Base-by-base conservation (phyloP, 1,140 invertebrate species). In the Proctacanthus coquilletti region DNA sequence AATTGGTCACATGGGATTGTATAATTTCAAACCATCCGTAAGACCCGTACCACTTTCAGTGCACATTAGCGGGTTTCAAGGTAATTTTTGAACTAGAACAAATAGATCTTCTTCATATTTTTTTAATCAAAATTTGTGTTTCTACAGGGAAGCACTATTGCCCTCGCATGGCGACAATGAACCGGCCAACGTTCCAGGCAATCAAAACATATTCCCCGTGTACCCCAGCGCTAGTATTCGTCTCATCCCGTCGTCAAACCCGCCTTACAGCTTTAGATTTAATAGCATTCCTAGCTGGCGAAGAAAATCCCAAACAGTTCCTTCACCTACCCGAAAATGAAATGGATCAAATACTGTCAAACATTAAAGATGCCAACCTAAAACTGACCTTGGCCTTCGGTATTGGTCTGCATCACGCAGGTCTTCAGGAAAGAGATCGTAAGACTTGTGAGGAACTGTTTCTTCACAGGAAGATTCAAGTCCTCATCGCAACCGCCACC, bases 101-200 rank as follows among this genome's bases (percentile, higher is more conserved):
- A 4, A 77, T 79, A 47, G 77, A 83, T 52, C 84, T 84, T 54
- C 84, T 81, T 52, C 81, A 80, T 30, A 30, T 21, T 18, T 25
- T 14, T 17, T 39, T 27, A 18, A 5, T 14, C 33, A 1, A 18
- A 15, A 13, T 5, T 19, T 33, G 8, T 14, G 11, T 14, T 34
- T 14, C 11, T 60, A 79, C 88, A 2, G 93, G 91, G 0, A 92
- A 96, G 49, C 91, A 99, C 61, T 99, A 98, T 64, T 99, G 96
- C 59, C 95, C 96, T 0, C 72, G 96, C 40, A 99, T 99, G 96
- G 86, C 93, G 23, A 88, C 92, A 0, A 99, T 99, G 96, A 99
- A 99, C 63, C 87, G 93, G 53, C 94, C 96, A n/a, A 84, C 87
- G 3, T 99, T 88, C 64, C 84, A 93, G 66, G 88, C 89, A 2